Percentiles rank a stretch among this genome's conserved stretches.
Conservation (phyloP, 2,113 vertebrate genomes). For the Colaptes auratus region DNA sequence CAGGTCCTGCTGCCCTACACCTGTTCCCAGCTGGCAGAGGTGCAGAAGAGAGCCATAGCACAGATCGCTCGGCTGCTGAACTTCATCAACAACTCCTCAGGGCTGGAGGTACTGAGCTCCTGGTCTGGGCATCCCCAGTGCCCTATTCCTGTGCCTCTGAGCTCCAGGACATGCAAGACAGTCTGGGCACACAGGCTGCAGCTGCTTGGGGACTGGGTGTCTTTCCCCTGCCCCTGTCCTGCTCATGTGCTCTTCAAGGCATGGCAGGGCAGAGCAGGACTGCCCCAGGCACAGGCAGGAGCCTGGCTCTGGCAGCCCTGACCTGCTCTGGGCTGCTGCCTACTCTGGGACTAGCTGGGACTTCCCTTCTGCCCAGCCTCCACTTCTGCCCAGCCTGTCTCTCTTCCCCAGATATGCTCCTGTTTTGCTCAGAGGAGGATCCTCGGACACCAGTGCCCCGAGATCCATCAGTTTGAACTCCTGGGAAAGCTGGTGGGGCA, state of each 20-base stretch:
- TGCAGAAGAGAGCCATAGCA: background rate
- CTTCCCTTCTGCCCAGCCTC: no score
- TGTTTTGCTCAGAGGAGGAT: fast-evolving
- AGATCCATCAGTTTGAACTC: background rate
- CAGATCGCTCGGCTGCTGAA: background rate
- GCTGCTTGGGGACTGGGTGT: background rate
- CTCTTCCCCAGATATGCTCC: background rate
- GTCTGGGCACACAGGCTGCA: background rate
- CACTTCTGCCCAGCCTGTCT: background rate
- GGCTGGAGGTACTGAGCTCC: background rate
- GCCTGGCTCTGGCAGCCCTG: no score
- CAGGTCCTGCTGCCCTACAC: background rate
- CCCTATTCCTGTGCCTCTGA: no score
- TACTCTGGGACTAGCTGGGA: no score
- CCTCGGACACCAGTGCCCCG: fast-evolving
- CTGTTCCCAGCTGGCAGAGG: fast-evolving
- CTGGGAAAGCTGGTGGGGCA: background rate
- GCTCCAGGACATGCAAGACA: fast-evolving
- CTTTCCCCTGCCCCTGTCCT: background rate
- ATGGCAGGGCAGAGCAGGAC: no score
- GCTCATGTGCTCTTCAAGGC: no score
- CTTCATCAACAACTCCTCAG: background rate
- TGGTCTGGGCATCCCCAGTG: background rate
- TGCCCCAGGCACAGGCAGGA: no score
- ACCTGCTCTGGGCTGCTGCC: background rate